Conservation (phyloP, 2,888 invertebrate genomes). For the Ganaspis brasiliensis region DNA sequence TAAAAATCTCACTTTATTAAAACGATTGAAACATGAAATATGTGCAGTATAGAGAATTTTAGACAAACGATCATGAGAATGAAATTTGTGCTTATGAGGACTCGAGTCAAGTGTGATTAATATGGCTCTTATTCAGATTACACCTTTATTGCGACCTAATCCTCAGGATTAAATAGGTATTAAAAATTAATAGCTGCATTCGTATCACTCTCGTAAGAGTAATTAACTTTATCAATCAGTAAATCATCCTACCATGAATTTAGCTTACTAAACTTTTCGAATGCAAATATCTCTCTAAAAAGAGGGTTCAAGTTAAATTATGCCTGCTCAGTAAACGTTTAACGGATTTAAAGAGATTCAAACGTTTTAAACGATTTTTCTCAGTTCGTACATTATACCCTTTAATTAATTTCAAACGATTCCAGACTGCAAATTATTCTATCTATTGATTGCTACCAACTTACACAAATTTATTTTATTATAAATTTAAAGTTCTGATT, state of each 20-base stretch:
- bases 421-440: no score
- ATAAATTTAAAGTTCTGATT: no score
- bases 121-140: slow-evolving; percentile 1
- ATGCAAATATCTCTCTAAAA: neutral
- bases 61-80: neutral
- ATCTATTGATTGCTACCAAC: no score
- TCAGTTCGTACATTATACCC: neutral
- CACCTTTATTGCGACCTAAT: slow-evolving; percentile 31
- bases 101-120: slow-evolving; percentile 2
- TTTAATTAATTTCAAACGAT: no score
- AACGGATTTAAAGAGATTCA: neutral
- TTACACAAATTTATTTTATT: no score
- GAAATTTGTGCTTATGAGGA: neutral
- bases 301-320: neutral
- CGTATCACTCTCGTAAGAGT: slow-evolving; percentile 4
- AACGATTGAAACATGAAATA: neutral
- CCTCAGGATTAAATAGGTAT: slow-evolving; percentile 27
- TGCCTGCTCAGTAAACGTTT: neutral
- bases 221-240: slow-evolving; percentile 20
- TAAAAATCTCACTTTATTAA: no score
- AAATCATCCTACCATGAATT: slow-evolving; percentile 6
- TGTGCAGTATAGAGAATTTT: neutral
- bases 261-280: neutral
- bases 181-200: slow-evolving; percentile 12
- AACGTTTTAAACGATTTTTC: neutral